Conservation (phyloP, 2,888 invertebrate genomes). For the Pheosia gnoma region DNA sequence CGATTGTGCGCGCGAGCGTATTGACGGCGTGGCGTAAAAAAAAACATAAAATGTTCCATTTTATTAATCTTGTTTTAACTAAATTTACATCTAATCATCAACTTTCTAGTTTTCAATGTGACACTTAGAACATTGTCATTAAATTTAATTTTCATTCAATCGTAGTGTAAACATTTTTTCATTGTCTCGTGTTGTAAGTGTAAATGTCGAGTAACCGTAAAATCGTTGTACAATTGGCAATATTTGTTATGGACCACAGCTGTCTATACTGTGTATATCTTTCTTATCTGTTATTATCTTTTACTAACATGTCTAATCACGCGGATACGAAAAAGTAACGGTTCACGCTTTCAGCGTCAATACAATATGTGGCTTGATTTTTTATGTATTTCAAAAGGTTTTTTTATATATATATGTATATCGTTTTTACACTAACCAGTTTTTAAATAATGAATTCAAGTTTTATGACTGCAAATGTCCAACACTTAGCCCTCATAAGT, state of each 20-base stretch:
- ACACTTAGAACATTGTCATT: too few species aligned
- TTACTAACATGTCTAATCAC: not conserved
- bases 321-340: too few species aligned
- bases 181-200: not conserved
- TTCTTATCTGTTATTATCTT: not conserved
- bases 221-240: slow-evolving; percentile 11
- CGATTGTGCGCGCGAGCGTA: not conserved
- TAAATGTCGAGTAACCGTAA: not conserved
- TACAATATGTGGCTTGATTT: too few species aligned
- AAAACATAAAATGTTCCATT: not conserved
- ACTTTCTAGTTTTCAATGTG: too few species aligned
- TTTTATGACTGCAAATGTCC: too few species aligned
- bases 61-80: not conserved
- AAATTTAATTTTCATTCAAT: not conserved
- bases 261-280: not conserved
- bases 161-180: not conserved
- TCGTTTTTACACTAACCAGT: too few species aligned
- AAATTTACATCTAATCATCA: not conserved
- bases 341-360: too few species aligned
- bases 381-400: too few species aligned
- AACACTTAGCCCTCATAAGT: too few species aligned
- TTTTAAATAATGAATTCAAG: too few species aligned
- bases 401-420: too few species aligned
- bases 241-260: not conserved
- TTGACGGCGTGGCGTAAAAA: not conserved